Base-by-base conservation (phyloP, 2,888 invertebrate species). In the Mycogona germanica region DNA sequence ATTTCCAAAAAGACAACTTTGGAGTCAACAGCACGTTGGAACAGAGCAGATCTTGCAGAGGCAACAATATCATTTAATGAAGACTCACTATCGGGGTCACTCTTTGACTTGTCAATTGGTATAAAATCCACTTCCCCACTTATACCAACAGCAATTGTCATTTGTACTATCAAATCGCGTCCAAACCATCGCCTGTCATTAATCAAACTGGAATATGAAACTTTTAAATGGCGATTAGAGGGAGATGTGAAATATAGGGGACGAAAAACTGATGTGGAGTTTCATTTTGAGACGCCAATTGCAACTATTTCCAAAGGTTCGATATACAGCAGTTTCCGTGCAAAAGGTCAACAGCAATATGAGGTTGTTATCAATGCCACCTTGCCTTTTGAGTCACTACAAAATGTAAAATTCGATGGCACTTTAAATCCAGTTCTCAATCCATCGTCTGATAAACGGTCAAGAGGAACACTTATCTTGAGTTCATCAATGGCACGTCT, bases 261-360 rank as follows among this genome's bases (percentile, higher is more conserved):
- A 25, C 28, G 35, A 14, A 30, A 35, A 29, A 47, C 47, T 2
- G 47, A 47, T 12, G 21, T n/a, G 19, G 3, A 32, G 6, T 1
- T 47, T 17, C 12, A 9, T 7, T 19, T 32, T 5, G 47, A 47
- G 12, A 32, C 47, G 14, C 47, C 47, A 6, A 32, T 30, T 32
- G 28, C 47, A 6, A 23, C 25, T 25, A 38, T 50, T 25, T 19
- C 50, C 7, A 50, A 50, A 40, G 40, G 50, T n/a, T 50, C 50
- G 1, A n/a, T 50, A n/a, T 23, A 26, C 14, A 40, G 50, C 12
- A 50, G n/a, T 40, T 3, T 50, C 7, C 50, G 14, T 25, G 25
- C 37, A 23, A 35, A 38, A 5, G 38, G 26, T n/a, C n/a, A 35
- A 35, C 12, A n/a, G n/a, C 12, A 35, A 12, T 35, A 35, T 35